Evolutionary conservation across 2,113 vertebrate species (phyloP).

Genomic region (Macrotus californicus): DNA sequence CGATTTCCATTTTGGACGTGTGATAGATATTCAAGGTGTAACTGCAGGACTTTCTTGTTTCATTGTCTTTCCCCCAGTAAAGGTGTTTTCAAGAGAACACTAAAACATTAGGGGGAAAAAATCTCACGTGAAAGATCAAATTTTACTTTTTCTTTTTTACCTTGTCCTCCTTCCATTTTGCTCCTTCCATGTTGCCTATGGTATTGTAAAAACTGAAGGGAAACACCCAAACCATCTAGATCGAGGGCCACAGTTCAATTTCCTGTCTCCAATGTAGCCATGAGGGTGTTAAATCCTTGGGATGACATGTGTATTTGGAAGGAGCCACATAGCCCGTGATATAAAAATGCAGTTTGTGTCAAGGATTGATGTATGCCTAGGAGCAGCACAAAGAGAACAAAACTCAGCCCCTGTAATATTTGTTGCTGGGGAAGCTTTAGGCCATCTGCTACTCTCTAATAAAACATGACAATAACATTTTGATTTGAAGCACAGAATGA

Average conservation of each 20-base stretch:
- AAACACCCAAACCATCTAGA: not conserved
- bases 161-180: not conserved
- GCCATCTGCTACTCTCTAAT: not conserved
- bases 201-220: not conserved
- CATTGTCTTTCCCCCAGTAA: not conserved
- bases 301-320: not conserved
- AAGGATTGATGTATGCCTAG: not conserved
- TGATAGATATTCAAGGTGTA: not conserved
- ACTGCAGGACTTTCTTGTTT: not conserved
- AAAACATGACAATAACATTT: conserved; percentile 10
- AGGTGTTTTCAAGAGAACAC: not conserved
- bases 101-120: not conserved
- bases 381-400: not conserved
- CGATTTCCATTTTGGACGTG: not conserved
- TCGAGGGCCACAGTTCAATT: not conserved
- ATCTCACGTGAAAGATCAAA: not conserved
- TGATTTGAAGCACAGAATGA: conserved; percentile 32
- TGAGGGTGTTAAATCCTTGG: not conserved
- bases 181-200: not conserved
- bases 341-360: not conserved
- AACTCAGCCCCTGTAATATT: not conserved
- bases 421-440: not conserved
- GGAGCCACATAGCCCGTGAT: not conserved
- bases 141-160: not conserved
- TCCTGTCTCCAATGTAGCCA: not conserved